phyloP scores from a whole-genome alignment of 2,797 vertebrate species.

The Bovichtus variegatus region DNA sequence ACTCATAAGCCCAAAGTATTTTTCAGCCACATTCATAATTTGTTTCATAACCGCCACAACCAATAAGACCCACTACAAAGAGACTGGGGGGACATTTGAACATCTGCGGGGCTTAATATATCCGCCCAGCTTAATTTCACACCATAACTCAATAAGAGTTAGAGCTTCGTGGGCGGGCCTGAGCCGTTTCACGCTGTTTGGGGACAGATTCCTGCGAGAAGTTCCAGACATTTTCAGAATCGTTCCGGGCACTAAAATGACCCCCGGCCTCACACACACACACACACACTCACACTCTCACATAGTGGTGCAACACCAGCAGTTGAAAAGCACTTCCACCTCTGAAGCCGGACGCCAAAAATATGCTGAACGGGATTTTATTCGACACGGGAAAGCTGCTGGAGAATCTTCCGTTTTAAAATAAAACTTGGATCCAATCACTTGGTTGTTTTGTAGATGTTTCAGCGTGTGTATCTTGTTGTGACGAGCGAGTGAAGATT shows the following conservation, averaged over 20 bases:
- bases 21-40: slow-evolving; percentile 65
- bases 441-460: slow-evolving; percentile 16
- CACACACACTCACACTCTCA: slow-evolving; percentile 4
- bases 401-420: too few species aligned
- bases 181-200: slow-evolving; percentile 66
- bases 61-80: slow-evolving; percentile 78
- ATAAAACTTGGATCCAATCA: not conserved
- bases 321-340: slow-evolving; percentile 20
- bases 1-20: slow-evolving; percentile 69
- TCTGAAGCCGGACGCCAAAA: slow-evolving; percentile 17
- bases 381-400: not conserved
- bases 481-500: slow-evolving; percentile 49
- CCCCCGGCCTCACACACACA: slow-evolving; percentile 13
- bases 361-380: not conserved
- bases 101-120: slow-evolving; percentile 74
- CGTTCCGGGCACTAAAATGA: slow-evolving; percentile 53
- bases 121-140: slow-evolving; percentile 75
- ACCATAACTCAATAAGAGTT: slow-evolving; percentile 77
- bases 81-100: slow-evolving; percentile 60
- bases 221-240: slow-evolving; percentile 74
- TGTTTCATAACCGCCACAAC: slow-evolving; percentile 65
- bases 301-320: slow-evolving; percentile 20
- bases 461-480: slow-evolving; percentile 30
- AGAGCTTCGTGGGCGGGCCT: slow-evolving; percentile 50
- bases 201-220: slow-evolving; percentile 67